Base-by-base conservation (phyloP, 2,113 vertebrate genomes). In the Eurypyga helias region DNA sequence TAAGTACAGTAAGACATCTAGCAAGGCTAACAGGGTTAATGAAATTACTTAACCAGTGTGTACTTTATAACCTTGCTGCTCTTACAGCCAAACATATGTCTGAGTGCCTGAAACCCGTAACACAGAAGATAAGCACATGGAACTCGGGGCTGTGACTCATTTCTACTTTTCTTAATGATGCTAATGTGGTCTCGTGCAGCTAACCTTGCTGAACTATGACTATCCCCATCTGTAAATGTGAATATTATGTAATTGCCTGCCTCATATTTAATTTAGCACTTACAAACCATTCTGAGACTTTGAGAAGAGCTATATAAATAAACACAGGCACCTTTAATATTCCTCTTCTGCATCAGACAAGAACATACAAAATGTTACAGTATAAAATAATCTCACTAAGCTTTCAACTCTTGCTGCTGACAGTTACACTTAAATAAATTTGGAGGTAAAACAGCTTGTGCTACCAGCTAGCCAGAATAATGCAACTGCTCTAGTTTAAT, bases 321-420 rank as follows among this genome's bases (percentile, higher is more conserved):
- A 76, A 28, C 66, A 58, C 41, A 78, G 25, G 60, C 67, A 43
- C 38, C 64, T 71, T 36, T 14, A 75, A 78, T 19, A 43, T 55
- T 79, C 64, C 60, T 75, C 13, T 43, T 82, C 54, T 24, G 11
- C 55, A 92, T 57, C 66, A 87, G 48, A 79, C 33, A 93, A 64
- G 29, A 87, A 72, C 28, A 76, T 19, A 94, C 48, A 80, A 87
- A 90, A 72, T 83, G 82, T 83, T 89, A 76, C 67, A 45, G 69
- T 12, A 70, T 61, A 88, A 91, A 95, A 76, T 88, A 76, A 71
- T 85, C 24, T 29, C 60, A 38, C 43, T 75, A 26, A 79, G 36
- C 16, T 96, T 93, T 95, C 52, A 91, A 20, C 75, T 91, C 78
- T 87, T 91, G 18, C 43, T 65, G 41, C 66, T 72, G 41, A 90